Conservation (phyloP, 1,140 invertebrate species). For the Steinernema feltiae region DNA sequence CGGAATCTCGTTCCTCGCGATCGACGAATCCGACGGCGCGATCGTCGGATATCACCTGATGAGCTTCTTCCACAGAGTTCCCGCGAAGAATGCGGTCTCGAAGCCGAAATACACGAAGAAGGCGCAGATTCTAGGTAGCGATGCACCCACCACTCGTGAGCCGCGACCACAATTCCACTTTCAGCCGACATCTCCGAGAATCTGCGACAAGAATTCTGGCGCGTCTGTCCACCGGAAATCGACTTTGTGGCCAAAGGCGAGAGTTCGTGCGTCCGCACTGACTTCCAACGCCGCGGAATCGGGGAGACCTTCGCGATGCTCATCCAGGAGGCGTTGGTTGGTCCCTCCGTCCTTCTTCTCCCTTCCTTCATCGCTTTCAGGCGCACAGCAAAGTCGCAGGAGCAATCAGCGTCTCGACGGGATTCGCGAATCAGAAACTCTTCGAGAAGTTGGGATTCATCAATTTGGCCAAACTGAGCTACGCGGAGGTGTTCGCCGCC, state of each 20-base stretch:
- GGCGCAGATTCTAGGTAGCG: neutral
- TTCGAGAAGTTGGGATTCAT: neutral
- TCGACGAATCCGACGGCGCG: neutral
- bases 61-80: neutral
- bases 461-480: neutral
- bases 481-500: neutral
- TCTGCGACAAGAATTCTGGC: neutral
- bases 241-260: neutral
- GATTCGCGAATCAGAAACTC: neutral
- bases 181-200: neutral
- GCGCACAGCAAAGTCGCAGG: neutral
- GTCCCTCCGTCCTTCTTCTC: too few relatives aligned
- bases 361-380: neutral
- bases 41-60: conserved; percentile 1
- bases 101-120: neutral
- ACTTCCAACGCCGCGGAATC: neutral
- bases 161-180: neutral
- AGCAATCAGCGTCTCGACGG: neutral
- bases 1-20: neutral
- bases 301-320: neutral
- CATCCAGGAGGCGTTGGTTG: neutral
- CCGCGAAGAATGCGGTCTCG: neutral
- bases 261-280: neutral
- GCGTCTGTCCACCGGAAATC: neutral
- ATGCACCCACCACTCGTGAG: neutral